These are phyloP conservation scores for Harpalus rufipes DNA, from an alignment of 2,888 invertebrate species.

Conservation along the genomic window DNA sequence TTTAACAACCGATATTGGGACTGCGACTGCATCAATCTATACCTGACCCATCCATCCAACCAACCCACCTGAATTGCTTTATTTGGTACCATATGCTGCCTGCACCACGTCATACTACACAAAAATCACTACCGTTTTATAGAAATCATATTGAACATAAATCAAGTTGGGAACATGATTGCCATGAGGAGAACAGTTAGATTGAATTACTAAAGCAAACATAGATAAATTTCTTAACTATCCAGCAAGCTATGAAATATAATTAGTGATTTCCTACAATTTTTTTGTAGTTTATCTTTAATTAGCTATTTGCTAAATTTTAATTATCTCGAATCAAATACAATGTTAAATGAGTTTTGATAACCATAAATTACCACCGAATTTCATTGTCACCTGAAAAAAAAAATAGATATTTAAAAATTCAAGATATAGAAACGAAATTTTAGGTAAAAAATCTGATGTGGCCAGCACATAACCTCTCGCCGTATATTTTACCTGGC, in stretches of 20 bases:
- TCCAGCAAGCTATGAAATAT: neutral
- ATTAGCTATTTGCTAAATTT: too few species aligned
- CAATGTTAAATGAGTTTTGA: too few species aligned
- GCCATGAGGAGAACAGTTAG: neutral
- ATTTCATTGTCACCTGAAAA: too few species aligned
- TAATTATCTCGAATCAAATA: too few species aligned
- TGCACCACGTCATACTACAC: conserved; percentile 3
- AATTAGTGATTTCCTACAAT: neutral
- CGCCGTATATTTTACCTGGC: too few species aligned
- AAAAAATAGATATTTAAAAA: too few species aligned
- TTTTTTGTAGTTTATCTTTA: neutral
- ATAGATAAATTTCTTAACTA: neutral
- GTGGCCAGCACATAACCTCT: too few species aligned
- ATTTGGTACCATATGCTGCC: conserved; percentile 39
- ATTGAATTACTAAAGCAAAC: neutral
- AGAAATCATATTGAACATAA: conserved; percentile 22
- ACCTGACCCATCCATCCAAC: neutral
- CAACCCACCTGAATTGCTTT: conserved; percentile 26
- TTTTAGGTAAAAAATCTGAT: too few species aligned
- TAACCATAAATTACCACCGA: too few species aligned
- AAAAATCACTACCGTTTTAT: conserved; percentile 37
- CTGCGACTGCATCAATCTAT: conserved; percentile 41
- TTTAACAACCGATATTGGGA: conserved; percentile 43
- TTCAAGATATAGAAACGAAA: too few species aligned
- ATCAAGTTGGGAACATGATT: conserved; percentile 24